Evolutionary conservation across 2,888 invertebrate species (phyloP), one percentile per base, ranked within the genome.

Genomic region (Linnaemya vulpina): DNA sequence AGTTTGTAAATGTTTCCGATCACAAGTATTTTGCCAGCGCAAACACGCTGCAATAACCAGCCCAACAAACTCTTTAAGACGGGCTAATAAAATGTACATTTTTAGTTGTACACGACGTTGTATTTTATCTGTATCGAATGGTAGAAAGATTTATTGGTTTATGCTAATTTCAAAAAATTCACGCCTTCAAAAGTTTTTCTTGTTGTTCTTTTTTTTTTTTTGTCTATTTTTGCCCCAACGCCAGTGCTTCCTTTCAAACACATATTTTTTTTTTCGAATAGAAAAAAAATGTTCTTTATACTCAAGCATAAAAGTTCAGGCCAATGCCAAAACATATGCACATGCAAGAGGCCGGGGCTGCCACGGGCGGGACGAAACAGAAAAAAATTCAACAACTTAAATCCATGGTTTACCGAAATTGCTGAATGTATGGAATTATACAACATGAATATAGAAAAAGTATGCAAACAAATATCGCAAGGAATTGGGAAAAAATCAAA

Each of bases 81-180:
- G 80, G 80, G 80, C 84, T 85, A 81, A 85, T 85, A 85, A 85
- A 85, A 75, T 65, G 82, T 76, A 74, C 17, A 10, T 49, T 78
- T 78, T 65, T 38, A 46, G 25, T 51, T 80, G 25, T 77, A 65
- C 70, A 78, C 60, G 70, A 78, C 60, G 70, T 82, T 82, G 46
- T 78, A 78, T 71, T 85, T 85, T 82, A 85, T 82, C 85, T 85
- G 82, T 85, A 85, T 85, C 85, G 85, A 85, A 85, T 85, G 78
- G 78, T 82, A 74, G 17, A 78, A 85, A 85, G 85, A 85, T 85
- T 85, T 85, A 85, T 85, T 82, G 78, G 85, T 78, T 85, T 85
- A 85, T 85, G 85, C 85, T 85, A 85, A 85, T 85, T 85, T 85
- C 38, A 40, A 60, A 85, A 84, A 78, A 85, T 85, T 85, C 85